These are phyloP conservation scores for Triplophysa dalaica DNA, from an alignment of 2,113 vertebrate genomes.

Conservation along the genomic window DNA sequence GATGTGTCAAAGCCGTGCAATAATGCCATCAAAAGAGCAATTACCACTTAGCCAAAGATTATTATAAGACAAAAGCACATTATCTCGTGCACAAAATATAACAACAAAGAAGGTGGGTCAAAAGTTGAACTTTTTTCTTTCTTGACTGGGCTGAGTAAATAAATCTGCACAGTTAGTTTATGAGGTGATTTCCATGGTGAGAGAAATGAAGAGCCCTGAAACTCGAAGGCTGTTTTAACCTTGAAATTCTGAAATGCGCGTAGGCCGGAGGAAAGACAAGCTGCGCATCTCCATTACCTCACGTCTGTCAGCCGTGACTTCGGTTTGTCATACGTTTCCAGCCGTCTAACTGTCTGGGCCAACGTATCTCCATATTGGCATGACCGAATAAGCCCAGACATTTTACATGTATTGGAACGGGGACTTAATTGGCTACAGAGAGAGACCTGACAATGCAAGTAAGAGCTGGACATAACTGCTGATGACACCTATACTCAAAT, in stretches of 20 bases:
- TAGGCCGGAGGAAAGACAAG: too few relatives aligned
- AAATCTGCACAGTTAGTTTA: neutral
- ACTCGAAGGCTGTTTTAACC: neutral
- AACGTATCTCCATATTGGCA: neutral
- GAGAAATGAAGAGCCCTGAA: constrained; percentile 13
- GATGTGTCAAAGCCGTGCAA: constrained; percentile 88
- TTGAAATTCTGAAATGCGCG: neutral
- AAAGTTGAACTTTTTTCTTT: constrained; percentile 56
- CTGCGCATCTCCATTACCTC: neutral
- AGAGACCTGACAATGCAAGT: constrained; percentile 31
- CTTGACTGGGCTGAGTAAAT: constrained; percentile 41
- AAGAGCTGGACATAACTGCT: constrained; percentile 35
- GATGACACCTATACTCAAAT: constrained; percentile 16
- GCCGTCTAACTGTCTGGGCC: constrained; percentile 1
- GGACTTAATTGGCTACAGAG: constrained; percentile 44
- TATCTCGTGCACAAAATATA: constrained; percentile 79
- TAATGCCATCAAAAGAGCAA: constrained; percentile 87
- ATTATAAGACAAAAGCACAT: constrained; percentile 83
- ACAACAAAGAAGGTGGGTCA: constrained; percentile 77
- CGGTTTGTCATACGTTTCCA: neutral
- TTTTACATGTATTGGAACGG: neutral
- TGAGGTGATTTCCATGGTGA: constrained; percentile 21
- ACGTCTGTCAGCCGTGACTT: constrained; percentile 1
- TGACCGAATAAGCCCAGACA: neutral
- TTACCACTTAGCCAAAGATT: constrained; percentile 86